phyloP scores from a whole-genome alignment of 2,797 vertebrate species.

The Xiphorhynchus erythropygius region DNA sequence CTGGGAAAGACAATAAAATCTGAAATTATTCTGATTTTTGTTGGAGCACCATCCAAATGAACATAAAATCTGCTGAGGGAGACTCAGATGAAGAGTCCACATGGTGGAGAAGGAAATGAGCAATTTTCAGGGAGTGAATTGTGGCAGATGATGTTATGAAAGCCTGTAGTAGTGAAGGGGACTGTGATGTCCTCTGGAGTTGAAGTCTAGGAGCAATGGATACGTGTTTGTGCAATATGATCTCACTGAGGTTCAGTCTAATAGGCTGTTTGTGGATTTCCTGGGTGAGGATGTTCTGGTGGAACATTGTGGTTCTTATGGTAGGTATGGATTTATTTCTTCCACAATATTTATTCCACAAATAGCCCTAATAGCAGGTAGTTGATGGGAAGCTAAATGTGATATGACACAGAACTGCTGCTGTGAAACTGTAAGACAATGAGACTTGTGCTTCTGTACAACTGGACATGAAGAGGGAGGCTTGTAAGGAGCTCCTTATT shows the following conservation, averaged over 20 bases:
- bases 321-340: background rate
- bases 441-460: background rate
- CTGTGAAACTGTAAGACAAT: background rate
- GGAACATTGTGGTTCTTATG: background rate
- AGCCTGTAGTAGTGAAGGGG: background rate
- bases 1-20: background rate
- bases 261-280: background rate
- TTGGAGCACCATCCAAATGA: background rate
- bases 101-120: background rate
- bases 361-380: background rate
- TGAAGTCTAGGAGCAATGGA: background rate
- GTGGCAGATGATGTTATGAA: background rate
- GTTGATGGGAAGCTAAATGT: background rate
- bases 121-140: background rate
- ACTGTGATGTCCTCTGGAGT: background rate
- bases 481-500: background rate
- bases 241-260: background rate
- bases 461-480: background rate
- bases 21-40: background rate
- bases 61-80: background rate
- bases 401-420: background rate
- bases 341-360: background rate
- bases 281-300: background rate
- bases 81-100: background rate
- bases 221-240: fast-evolving